Percentiles rank a stretch among this genome's conserved stretches.
Evolutionary conservation across 2,113 vertebrate species (phyloP).

Genomic region (Melanocharis versteri): DNA sequence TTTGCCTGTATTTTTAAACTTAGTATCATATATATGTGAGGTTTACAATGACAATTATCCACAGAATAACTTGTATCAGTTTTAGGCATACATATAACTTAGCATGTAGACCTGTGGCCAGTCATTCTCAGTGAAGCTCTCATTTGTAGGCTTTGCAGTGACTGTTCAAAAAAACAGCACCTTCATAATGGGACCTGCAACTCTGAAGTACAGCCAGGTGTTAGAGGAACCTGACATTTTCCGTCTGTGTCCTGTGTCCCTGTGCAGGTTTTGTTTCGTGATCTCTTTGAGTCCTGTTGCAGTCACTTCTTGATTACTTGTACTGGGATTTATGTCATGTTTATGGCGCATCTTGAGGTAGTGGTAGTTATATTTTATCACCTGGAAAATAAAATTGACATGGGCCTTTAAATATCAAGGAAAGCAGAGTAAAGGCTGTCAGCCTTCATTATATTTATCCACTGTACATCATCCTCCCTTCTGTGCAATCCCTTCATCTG

Average conservation of each 20-base stretch:
- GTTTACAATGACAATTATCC: neutral
- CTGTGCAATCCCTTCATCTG: neutral
- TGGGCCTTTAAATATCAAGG: neutral
- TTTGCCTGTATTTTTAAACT: neutral
- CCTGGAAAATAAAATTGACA: slow-evolving; percentile 39
- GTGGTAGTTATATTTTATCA: slow-evolving; percentile 2
- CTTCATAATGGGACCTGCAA: neutral
- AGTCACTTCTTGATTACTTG: neutral
- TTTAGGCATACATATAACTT: neutral
- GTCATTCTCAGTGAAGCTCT: neutral
- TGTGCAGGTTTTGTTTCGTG: neutral
- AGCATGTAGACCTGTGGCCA: neutral
- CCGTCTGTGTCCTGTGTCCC: neutral
- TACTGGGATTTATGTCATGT: neutral
- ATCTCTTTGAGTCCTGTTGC: neutral
- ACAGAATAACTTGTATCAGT: neutral
- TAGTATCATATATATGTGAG: neutral
- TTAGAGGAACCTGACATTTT: neutral
- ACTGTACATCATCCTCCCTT: neutral
- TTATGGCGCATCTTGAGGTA: neutral
- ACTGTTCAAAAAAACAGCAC: neutral
- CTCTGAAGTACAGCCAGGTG: neutral
- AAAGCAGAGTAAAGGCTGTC: neutral
- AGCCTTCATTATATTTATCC: neutral
- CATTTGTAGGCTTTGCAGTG: neutral